Evolutionary conservation across 2,113 vertebrate species (phyloP), one percentile per base, ranked within the genome.

Genomic region (Ceratotherium simum): DNA sequence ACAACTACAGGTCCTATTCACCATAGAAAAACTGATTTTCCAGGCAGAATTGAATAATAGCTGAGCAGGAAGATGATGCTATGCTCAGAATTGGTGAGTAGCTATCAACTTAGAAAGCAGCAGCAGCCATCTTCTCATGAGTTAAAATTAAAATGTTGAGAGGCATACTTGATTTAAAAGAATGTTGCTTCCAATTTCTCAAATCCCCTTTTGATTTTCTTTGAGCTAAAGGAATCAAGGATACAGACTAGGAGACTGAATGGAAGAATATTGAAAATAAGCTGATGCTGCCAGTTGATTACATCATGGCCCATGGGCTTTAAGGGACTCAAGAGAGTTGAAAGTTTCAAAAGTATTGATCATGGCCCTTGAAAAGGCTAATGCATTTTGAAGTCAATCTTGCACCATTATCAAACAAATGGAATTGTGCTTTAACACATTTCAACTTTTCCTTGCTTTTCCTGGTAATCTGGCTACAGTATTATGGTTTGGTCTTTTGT

Each of bases 311-410:
- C 58, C 51, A 7, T 29, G 75, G 31, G 39, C 79, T 81, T 95
- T 96, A 73, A 92, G 90, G 27, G 21, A 48, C 67, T 29, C 48
- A 23, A 83, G 56, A 94, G 65, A 97, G 48, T 25, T 88, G 51
- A 36, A 96, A 97, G 94, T 78, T 98, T 82, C 27, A 42, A 80
- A 96, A 84, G 82, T 13, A 95, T 92, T 90, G 89, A 93, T 56
- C 16, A 72, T 31, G 64, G 86, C 16, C 25, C 36, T 36, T 81
- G 72, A 56, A 96, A 56, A 73, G 75, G 16, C 75, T 23, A 95
- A n/a, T 96, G 96, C 88, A 54, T 91, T 42, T 7, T 56, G 95
- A 92, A 97, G 81, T 58, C 48, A 91, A 42, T 85, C 85, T 93
- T 36, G 80, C 39, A 62, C 25, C 31, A 81, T 93, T 85, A 97